A percentile compares a stretch with the other conserved stretches of the same genome.
These are phyloP conservation scores for Parazoanthus atlanticus DNA, from an alignment of 92 coral and sea anemone species.

Conservation along the genomic window DNA sequence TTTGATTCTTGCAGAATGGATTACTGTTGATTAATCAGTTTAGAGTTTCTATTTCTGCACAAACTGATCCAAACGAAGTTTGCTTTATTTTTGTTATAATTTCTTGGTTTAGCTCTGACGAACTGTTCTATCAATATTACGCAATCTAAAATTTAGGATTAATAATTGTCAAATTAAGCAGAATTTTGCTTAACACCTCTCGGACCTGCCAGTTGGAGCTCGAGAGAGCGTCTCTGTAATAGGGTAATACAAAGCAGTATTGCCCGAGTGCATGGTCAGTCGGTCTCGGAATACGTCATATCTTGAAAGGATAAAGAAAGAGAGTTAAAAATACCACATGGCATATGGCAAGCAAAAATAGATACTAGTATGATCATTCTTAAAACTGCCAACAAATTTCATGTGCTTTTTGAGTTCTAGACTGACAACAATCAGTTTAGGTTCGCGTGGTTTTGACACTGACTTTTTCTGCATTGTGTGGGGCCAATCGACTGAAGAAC, in stretches of 20 bases:
- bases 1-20: not conserved
- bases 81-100: not conserved
- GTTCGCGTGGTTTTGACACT: no score
- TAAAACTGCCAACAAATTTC: no score
- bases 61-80: not conserved
- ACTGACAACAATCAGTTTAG: no score
- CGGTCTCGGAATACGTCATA: not conserved
- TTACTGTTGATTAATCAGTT: not conserved
- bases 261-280: not conserved
- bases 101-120: not conserved
- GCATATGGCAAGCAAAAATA: no score
- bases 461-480: no score
- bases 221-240: not conserved
- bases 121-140: not conserved
- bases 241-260: not conserved
- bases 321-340: no score
- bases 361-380: no score
- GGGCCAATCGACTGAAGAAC: no score
- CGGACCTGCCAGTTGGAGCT: not conserved
- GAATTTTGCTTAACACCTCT: no score
- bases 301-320: no score
- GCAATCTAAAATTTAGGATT: not conserved
- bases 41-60: not conserved
- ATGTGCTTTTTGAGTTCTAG: no score
- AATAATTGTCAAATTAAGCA: not conserved